Percentiles rank a stretch among this genome's conserved stretches.
Conservation (phyloP, 2,888 invertebrate species). For the Sinopyrophorus schimmeli region DNA sequence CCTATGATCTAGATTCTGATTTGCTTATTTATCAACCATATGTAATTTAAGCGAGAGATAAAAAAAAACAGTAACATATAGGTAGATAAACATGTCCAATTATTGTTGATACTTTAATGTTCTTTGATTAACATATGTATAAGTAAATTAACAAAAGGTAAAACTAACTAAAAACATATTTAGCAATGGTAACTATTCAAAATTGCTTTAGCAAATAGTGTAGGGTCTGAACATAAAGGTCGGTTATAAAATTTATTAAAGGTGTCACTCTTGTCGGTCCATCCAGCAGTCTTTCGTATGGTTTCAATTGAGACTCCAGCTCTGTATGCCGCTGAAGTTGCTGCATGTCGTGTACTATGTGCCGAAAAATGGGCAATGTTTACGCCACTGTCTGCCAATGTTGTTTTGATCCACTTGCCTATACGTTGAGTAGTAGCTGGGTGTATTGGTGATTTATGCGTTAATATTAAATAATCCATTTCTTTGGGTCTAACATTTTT, state of each 20-base stretch:
- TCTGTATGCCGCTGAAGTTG: conserved; percentile 36
- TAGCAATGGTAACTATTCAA: no score
- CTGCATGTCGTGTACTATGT: conserved; percentile 35
- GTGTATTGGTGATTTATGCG: conserved; percentile 2
- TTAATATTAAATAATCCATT: conserved; percentile 5
- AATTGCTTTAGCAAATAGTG: neutral
- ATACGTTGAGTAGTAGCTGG: conserved; percentile 28
- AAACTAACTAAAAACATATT: no score
- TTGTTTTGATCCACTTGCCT: conserved; percentile 37
- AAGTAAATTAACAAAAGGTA: no score
- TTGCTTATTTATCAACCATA: no score
- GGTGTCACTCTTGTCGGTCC: conserved; percentile 30
- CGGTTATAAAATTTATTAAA: conserved; percentile 35
- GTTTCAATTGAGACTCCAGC: conserved; percentile 31
- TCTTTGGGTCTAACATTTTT: neutral
- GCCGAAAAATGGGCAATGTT: conserved; percentile 30
- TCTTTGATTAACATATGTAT: no score
- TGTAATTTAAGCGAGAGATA: no score
- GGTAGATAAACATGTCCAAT: no score
- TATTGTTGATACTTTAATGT: no score
- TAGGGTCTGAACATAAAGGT: conserved; percentile 3
- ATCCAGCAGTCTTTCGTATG: conserved; percentile 38
- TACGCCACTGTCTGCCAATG: conserved; percentile 31
- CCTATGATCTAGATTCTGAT: no score
- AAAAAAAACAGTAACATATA: no score